Conservation (phyloP, 2,113 vertebrate genomes). For the Manacus vitellinus region DNA sequence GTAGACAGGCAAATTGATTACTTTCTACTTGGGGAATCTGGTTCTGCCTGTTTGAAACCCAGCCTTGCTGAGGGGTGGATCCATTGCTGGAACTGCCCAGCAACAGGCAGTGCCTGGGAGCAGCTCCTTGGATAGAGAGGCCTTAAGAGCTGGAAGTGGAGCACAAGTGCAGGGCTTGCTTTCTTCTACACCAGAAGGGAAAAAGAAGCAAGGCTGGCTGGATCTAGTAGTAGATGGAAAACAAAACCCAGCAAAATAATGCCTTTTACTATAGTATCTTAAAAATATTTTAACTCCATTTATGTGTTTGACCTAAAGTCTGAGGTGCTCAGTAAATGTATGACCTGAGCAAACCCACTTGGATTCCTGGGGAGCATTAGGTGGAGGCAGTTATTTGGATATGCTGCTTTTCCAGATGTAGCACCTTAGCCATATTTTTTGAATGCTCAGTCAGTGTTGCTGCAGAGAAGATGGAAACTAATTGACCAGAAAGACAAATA, state of each 20-base stretch:
- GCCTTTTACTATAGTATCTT: not conserved
- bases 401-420: not conserved
- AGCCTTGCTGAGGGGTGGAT: constrained; percentile 75
- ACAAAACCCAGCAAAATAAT: not conserved
- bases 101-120: constrained; percentile 59
- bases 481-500: not conserved
- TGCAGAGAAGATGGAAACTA: not conserved
- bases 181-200: not conserved
- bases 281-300: not conserved
- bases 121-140: constrained; percentile 6
- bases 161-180: not conserved
- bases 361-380: not conserved
- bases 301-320: not conserved
- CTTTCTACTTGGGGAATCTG: constrained; percentile 78
- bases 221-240: accelerated
- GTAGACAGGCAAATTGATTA: constrained; percentile 53
- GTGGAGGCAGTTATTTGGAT: not conserved
- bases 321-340: not conserved
- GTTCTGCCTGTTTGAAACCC: constrained; percentile 76
- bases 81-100: constrained; percentile 46
- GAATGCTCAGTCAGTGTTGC: not conserved
- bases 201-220: not conserved
- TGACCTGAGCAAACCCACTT: not conserved
- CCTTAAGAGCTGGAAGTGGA: not conserved
- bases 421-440: not conserved